Conservation (phyloP, 23 tunicate species). For the Trididemnum clinides region DNA sequence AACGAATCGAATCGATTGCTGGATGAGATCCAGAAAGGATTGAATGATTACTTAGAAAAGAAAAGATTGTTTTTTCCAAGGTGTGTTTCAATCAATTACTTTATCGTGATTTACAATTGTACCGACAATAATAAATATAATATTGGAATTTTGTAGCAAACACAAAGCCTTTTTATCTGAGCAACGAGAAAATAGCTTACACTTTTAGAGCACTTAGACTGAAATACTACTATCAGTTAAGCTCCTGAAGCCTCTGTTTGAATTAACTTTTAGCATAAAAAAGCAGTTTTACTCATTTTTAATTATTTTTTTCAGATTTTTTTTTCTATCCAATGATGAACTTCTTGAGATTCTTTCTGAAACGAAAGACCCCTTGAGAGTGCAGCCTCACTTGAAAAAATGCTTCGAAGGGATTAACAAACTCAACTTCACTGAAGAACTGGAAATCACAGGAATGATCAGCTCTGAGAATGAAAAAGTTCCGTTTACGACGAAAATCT, state of each 20-base stretch:
- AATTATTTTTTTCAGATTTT: too few relatives aligned
- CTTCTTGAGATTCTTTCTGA: conserved; percentile 94
- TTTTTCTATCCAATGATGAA: conserved; percentile 95
- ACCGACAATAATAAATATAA: too few relatives aligned
- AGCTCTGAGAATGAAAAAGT: conserved; percentile 85
- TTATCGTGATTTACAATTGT: too few relatives aligned
- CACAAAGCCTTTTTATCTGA: too few relatives aligned
- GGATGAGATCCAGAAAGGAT: conserved; percentile 93
- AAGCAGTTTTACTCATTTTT: too few relatives aligned
- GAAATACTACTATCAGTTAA: too few relatives aligned
- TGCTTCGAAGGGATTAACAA: conserved; percentile 97
- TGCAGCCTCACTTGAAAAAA: conserved; percentile 96
- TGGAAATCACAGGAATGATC: conserved; percentile 94
- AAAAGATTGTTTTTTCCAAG: conserved; percentile 88
- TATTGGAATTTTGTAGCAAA: too few relatives aligned
- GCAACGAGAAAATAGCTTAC: too few relatives aligned
- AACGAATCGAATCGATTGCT: conserved; percentile 80
- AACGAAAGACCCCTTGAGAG: conserved; percentile 97
- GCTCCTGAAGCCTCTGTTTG: too few relatives aligned
- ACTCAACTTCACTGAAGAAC: conserved; percentile 83
- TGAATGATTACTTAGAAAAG: conserved; percentile 91
- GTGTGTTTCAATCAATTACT: conserved; percentile 13
- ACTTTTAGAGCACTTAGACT: too few relatives aligned
- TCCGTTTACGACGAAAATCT: conserved; percentile 63
- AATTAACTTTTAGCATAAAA: too few relatives aligned